phyloP scores from a whole-genome alignment of 2,113 vertebrate genomes.

The Platysteira castanea region DNA sequence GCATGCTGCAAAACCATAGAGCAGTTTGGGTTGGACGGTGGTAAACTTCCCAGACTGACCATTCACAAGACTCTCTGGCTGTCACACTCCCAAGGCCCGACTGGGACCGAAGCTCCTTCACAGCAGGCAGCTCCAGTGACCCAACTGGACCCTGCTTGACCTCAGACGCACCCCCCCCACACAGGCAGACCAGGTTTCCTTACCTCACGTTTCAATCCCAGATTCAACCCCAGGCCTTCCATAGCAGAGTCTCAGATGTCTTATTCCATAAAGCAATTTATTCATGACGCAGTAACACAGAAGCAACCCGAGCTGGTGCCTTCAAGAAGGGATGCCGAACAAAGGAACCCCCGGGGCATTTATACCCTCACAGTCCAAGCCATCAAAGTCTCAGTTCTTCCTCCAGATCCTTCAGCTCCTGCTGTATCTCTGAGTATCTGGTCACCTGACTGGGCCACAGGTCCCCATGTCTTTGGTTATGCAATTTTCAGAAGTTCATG shows the following conservation, averaged over 20 bases:
- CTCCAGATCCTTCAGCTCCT: neutral
- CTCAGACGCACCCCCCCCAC: neutral
- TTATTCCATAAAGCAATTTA: neutral
- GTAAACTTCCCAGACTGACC: neutral
- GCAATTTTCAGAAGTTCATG: neutral
- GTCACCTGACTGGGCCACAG: neutral
- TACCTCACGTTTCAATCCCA: neutral
- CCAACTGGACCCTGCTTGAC: accelerated
- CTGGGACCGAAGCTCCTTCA: neutral
- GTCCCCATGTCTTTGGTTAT: neutral
- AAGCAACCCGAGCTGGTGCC: accelerated
- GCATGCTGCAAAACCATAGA: neutral
- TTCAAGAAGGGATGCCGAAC: accelerated
- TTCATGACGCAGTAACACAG: neutral
- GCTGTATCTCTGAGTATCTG: neutral
- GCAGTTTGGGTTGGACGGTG: neutral
- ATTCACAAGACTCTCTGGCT: neutral
- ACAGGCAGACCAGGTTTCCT: neutral
- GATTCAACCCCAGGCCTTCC: neutral
- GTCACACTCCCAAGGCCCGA: neutral
- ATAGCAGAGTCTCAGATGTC: neutral
- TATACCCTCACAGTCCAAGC: neutral
- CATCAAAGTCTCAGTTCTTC: neutral
- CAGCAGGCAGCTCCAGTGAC: neutral
- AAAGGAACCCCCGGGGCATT: neutral